Conservation (phyloP, 2,888 invertebrate genomes). For the Eupithecia exiguata region DNA sequence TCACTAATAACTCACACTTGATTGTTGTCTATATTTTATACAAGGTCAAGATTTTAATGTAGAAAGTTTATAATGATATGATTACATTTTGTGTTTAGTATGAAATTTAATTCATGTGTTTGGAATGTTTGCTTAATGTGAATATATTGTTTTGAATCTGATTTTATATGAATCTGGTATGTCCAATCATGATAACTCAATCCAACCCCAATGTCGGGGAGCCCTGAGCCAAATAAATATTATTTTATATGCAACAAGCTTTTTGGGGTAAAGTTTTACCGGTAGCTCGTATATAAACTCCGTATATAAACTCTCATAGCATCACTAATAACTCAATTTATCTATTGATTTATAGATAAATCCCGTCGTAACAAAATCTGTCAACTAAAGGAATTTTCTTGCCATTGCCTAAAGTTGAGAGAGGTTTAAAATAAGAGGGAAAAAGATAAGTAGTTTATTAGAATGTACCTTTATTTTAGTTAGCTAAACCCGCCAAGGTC, state of each 20-base stretch:
- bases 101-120: not conserved
- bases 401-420: not conserved
- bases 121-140: not conserved
- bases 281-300: too few species aligned
- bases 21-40: constrained; percentile 16
- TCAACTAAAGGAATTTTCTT: not conserved
- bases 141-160: not conserved
- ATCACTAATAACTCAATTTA: not conserved
- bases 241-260: too few species aligned
- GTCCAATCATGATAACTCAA: too few species aligned
- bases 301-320: too few species aligned
- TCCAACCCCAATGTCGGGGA: too few species aligned
- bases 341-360: not conserved
- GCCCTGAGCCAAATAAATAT: too few species aligned
- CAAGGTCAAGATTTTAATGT: constrained; percentile 14
- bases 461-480: not conserved
- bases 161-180: not conserved
- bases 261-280: too few species aligned
- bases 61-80: not conserved
- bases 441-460: not conserved
- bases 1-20: not conserved
- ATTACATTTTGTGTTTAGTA: not conserved
- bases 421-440: not conserved
- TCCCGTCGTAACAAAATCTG: not conserved
- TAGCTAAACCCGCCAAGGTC: not conserved